Evolutionary conservation across 2,888 invertebrate species (phyloP), one percentile per base, ranked within the genome.

Genomic region (Alviniconcha strummeri): DNA sequence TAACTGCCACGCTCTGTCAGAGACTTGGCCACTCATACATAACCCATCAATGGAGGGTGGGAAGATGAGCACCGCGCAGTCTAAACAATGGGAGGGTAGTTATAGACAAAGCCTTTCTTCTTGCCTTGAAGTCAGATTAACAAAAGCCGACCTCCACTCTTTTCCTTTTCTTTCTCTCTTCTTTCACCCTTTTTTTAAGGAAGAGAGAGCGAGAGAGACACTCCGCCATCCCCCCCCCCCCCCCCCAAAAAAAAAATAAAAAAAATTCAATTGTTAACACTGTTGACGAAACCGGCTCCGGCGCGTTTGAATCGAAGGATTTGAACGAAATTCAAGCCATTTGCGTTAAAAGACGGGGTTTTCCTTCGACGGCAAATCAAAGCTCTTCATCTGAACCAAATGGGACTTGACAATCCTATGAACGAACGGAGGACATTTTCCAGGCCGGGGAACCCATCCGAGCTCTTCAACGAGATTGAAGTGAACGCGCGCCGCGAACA

Each of bases 11-110:
- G 71, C 55, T 64, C 15, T 80, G 80, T 54, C 80, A 80, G 80
- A 69, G 64, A 71, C n/a, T 57, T 78, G 78, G 64, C 78, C 78
- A 78, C 78, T 78, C 78, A 78, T 78, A 78, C 78, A 78, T 78
- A 78, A 78, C 15, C 64, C 78, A 57, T 78, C 64, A 78, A 78
- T 78, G 57, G 76, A 57, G 36, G 36, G 77, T 57, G 60, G 77
- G 36, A 3, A 8, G 64, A 5, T 7, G 17, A n/a, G 69, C 69
- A 69, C n/a, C 17, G 69, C n/a, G 69, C 69, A 69, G 13, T 69
- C 57, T 52, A 57, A 77, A 77, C 77, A 77, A 57, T 57, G 36
- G 57, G 57, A 8, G 55, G 75, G 9, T 60, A 60, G 60, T 13
- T 36, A 36, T 36, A 36, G 36, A 36, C 36, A 36, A 36, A 36